Base-by-base conservation (phyloP, 2,797 vertebrate genomes). In the Pipistrellus pipistrellus region DNA sequence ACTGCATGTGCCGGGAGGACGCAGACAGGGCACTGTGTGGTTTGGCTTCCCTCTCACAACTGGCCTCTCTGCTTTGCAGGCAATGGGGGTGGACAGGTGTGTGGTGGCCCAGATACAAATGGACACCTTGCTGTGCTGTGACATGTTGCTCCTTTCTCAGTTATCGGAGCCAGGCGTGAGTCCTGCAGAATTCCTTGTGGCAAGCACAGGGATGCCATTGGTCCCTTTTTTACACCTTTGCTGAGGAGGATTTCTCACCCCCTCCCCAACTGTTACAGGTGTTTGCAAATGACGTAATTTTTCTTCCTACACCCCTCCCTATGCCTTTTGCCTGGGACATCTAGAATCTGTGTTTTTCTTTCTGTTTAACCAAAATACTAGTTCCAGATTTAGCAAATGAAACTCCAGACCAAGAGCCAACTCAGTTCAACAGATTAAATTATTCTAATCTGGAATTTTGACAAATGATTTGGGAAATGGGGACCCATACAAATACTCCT, bases 341-440 rank as follows among this genome's bases (percentile, higher is more conserved):
- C 32, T 96, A 96, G 73, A 85, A 62, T 66, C 48, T 21, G 51
- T 90, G 32, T 93, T 87, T 97, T 81, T 77, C 76, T 94, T 97
- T 94, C 93, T 80, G 55, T 96, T 96, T 96, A 92, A 94, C 77
- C 91, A 91, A 95, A 97, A 97, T 71, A 66, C 95, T 95, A 92
- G 95, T 85, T 88, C 62, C 90, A 95, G 94, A 55, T 97, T 76
- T 95, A 96, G 93, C 86, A 93, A 83, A 66, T 44, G 48, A 73
- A 93, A 91, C n/a, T 68, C 6, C 41, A 90, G 27, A 51, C 41
- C 35, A 17, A 48, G 90, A 88, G 91, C 69, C 46, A 76, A 81
- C 62, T 85, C 82, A 88, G 35, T 86, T 91, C 91, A 97, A 82
- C 96, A 97, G 89, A 96, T 97, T 97, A 94, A 96, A 95, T 97